These are phyloP conservation scores for Sphaeridia pumilis DNA, from an alignment of 2,888 invertebrate species.

Conservation along the genomic window DNA sequence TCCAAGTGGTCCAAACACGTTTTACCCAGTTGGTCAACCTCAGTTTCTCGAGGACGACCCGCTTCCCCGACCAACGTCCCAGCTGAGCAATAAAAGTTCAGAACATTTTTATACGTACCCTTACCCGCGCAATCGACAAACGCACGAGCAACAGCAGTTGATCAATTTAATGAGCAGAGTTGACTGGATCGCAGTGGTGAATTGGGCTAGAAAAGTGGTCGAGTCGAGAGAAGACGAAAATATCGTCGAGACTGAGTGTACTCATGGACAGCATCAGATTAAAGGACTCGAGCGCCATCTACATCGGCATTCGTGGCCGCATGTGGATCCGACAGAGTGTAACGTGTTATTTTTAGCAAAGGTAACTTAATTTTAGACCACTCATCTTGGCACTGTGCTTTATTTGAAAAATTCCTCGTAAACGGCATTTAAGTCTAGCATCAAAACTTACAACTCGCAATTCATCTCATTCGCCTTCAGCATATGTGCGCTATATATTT, in stretches of 20 bases:
- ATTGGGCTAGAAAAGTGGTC: conserved; percentile 35
- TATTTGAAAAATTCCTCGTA: not conserved
- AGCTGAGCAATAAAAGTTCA: conserved; percentile 35
- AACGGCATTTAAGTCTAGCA: too few relatives aligned
- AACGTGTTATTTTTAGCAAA: conserved; percentile 77
- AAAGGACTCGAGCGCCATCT: conserved; percentile 33
- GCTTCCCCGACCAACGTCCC: conserved; percentile 32
- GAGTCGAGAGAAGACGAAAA: conserved; percentile 34
- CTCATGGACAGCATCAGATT: conserved; percentile 34
- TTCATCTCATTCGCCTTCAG: too few relatives aligned
- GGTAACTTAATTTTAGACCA: conserved; percentile 44
- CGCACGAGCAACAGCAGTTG: conserved; percentile 15
- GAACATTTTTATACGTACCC: conserved; percentile 36
- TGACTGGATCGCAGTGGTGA: conserved; percentile 35
- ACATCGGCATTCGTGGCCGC: conserved; percentile 35
- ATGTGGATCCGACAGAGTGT: conserved; percentile 58
- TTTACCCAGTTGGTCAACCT: conserved; percentile 17
- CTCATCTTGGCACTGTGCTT: not conserved
- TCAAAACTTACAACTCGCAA: too few relatives aligned
- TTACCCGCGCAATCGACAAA: conserved; percentile 30
- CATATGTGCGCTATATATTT: too few relatives aligned
- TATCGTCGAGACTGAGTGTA: conserved; percentile 31
- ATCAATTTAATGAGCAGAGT: conserved; percentile 27
- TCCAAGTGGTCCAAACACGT: conserved; percentile 25
- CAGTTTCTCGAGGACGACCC: conserved; percentile 34